phyloP scores from a whole-genome alignment of 2,113 vertebrate genomes.

The Ramphastos sulfuratus region DNA sequence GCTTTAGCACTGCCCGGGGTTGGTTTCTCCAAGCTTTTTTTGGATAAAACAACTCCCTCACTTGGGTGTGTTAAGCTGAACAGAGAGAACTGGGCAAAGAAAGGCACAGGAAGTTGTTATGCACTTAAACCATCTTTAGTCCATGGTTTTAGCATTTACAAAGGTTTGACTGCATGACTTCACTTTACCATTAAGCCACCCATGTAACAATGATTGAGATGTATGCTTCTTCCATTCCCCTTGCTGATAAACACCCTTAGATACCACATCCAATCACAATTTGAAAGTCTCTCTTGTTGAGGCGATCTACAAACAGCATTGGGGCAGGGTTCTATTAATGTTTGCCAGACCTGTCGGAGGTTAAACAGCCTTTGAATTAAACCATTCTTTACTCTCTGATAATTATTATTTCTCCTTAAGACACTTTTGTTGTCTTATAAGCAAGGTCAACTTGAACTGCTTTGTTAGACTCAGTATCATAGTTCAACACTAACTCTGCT shows the following conservation, averaged over 20 bases:
- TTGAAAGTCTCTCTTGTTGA: slow-evolving; percentile 21
- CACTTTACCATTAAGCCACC: background rate
- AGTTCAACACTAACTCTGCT: slow-evolving; percentile 26
- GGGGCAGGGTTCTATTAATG: slow-evolving; percentile 42
- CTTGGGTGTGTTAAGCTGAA: background rate
- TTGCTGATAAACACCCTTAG: background rate
- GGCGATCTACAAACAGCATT: background rate
- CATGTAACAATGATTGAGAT: background rate
- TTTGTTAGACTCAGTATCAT: background rate
- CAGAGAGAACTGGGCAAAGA: background rate
- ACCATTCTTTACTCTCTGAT: slow-evolving; percentile 71
- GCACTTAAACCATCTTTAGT: background rate
- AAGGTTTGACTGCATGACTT: background rate
- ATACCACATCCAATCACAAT: background rate
- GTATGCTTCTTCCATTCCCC: background rate
- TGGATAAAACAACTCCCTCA: background rate
- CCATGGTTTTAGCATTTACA: background rate
- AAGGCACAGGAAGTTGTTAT: background rate
- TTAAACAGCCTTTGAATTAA: slow-evolving; percentile 74
- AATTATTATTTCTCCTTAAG: slow-evolving; percentile 72
- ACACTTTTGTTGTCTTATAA: slow-evolving; percentile 62
- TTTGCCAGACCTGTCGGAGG: slow-evolving; percentile 13
- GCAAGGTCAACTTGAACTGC: slow-evolving; percentile 67
- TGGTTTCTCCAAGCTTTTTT: background rate
- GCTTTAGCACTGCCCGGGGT: background rate